Conservation (phyloP, 1,140 invertebrate genomes). For the Caenorhabditis inopinata region DNA sequence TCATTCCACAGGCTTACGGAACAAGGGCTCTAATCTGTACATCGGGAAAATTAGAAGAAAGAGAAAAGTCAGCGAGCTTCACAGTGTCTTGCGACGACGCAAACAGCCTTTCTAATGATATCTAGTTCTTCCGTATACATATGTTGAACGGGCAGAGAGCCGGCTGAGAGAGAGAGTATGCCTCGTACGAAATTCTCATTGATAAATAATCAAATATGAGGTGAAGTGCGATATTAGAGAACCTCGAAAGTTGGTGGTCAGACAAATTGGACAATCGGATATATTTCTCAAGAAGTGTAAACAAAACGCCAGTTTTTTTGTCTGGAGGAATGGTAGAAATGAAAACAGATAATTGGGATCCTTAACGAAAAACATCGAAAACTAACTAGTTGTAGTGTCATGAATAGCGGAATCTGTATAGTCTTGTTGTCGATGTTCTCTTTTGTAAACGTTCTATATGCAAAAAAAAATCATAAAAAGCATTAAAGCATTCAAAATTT, state of each 20-base stretch:
- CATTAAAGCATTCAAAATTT: background rate
- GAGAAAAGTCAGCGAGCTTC: background rate
- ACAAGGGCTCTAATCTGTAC: constrained; percentile 22
- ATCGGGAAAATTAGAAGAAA: background rate
- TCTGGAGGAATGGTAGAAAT: no score
- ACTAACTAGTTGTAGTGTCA: background rate
- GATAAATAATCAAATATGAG: constrained; percentile 27
- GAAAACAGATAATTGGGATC: no score
- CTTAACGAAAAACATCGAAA: no score
- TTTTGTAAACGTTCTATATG: no score
- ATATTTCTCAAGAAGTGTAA: background rate
- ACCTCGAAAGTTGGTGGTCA: background rate
- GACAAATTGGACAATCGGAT: background rate
- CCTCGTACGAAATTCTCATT: background rate
- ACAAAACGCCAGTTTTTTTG: background rate
- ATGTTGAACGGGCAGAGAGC: constrained; percentile 5
- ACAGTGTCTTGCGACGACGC: background rate
- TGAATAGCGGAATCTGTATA: no score
- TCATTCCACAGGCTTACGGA: background rate
- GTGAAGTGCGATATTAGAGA: background rate
- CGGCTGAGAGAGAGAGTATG: background rate
- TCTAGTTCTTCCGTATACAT: constrained; percentile 30
- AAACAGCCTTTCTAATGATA: constrained; percentile 29
- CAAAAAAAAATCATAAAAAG: background rate
- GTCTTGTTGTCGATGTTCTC: no score